Percentiles rank a stretch among this genome's conserved stretches.
Evolutionary conservation across 2,888 invertebrate species (phyloP).

Genomic region (Caenorhabditis japonica): DNA sequence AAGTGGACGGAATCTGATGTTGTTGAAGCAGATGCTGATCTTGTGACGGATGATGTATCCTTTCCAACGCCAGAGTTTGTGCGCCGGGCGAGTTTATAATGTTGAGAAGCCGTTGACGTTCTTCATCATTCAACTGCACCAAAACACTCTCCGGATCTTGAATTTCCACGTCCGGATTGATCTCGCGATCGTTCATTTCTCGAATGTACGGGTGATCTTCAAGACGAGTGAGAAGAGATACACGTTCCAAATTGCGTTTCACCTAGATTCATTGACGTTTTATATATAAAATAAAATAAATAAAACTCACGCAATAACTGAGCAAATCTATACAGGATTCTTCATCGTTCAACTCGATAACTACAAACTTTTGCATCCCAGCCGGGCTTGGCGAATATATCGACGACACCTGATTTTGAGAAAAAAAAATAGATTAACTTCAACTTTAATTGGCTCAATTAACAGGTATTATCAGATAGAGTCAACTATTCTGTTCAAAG

Average conservation of each 20-base stretch:
- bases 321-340: slow-evolving; percentile 45
- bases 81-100: slow-evolving; percentile 25
- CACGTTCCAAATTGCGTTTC: slow-evolving; percentile 43
- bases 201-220: slow-evolving; percentile 55
- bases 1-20: slow-evolving; percentile 48
- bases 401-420: slow-evolving; percentile 45
- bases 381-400: slow-evolving; percentile 18
- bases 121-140: slow-evolving; percentile 38
- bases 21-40: slow-evolving; percentile 29
- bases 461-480: slow-evolving; percentile 3
- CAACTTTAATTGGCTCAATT: too few relatives aligned
- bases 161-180: slow-evolving; percentile 8
- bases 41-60: slow-evolving; percentile 15
- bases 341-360: slow-evolving; percentile 50
- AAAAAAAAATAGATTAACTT: too few relatives aligned
- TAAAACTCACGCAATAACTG: slow-evolving; percentile 48
- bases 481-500: too few relatives aligned
- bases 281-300: background rate
- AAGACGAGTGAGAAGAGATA: slow-evolving; percentile 42
- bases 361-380: slow-evolving; percentile 52
- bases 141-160: slow-evolving; percentile 11
- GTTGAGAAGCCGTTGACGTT: slow-evolving; percentile 42
- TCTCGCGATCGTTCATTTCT: slow-evolving; percentile 40
- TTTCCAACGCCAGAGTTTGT: slow-evolving; percentile 19
- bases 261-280: slow-evolving; percentile 26